Conservation (phyloP, 2,113 vertebrate genomes). For the Tor tambroides region DNA sequence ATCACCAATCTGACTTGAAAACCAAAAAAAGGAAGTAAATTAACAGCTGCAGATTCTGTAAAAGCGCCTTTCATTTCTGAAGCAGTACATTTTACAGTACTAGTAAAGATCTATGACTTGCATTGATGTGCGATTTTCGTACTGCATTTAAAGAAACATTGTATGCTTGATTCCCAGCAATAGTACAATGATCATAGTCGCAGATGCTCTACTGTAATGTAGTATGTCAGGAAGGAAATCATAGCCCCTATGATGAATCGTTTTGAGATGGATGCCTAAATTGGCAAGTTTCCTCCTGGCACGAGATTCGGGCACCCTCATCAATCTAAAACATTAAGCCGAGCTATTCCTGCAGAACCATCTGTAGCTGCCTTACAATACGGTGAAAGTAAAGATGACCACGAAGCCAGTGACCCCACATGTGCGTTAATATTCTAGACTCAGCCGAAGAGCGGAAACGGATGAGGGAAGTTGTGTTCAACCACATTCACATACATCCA, state of each 20-base stretch:
- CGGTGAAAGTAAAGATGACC: constrained; percentile 15
- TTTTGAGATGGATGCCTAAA: background rate
- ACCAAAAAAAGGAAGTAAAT: background rate
- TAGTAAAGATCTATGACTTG: constrained; percentile 46
- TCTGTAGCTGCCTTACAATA: constrained; percentile 53
- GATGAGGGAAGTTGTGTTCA: background rate
- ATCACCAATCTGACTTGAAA: constrained; percentile 18
- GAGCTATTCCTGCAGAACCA: background rate
- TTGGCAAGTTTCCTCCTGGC: background rate
- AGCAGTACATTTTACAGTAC: constrained; percentile 42
- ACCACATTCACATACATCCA: background rate
- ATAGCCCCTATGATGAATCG: background rate
- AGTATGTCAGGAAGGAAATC: background rate
- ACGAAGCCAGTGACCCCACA: constrained; percentile 25
- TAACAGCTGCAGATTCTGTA: constrained; percentile 41
- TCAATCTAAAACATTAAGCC: background rate
- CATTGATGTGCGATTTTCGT: constrained; percentile 35
- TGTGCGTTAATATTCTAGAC: constrained; percentile 16
- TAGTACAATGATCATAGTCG: background rate
- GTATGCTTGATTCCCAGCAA: constrained; percentile 49
- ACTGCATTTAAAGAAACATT: constrained; percentile 50
- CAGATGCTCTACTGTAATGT: constrained; percentile 14
- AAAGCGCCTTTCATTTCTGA: constrained; percentile 48
- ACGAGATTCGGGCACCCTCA: background rate
- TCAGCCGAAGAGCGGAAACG: background rate